A percentile compares a stretch with the other conserved stretches of the same genome.
phyloP scores from a whole-genome alignment of 2,113 vertebrate species.

The Oreochromis tanganicae region DNA sequence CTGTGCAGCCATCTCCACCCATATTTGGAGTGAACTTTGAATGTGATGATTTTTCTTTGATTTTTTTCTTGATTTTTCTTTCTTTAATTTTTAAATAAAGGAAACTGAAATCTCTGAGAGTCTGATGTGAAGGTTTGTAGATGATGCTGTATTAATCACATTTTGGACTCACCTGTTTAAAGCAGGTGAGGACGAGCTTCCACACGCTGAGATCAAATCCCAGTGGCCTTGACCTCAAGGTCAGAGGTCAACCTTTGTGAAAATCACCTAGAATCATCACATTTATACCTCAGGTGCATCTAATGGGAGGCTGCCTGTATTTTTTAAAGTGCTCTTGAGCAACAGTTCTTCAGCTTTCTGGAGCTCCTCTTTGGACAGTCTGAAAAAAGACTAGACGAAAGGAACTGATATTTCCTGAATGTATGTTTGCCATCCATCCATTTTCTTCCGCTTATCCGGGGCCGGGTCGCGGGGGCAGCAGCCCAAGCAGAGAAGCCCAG shows the following conservation, averaged over 20 bases:
- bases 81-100: background rate
- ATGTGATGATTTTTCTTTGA: background rate
- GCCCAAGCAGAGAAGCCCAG: accelerated
- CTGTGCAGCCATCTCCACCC: background rate
- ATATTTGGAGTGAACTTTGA: background rate
- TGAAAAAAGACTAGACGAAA: background rate
- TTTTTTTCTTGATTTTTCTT: background rate
- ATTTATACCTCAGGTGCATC: background rate
- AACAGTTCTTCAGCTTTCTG: background rate
- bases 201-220: background rate
- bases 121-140: background rate
- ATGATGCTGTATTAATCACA: background rate
- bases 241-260: background rate
- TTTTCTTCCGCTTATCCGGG: accelerated
- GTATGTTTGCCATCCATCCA: background rate
- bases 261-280: background rate
- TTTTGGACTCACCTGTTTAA: background rate
- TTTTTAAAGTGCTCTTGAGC: background rate
- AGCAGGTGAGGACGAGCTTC: background rate
- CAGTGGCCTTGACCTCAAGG: background rate
- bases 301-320: background rate
- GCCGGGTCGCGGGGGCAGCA: accelerated
- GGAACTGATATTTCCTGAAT: background rate
- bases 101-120: background rate
- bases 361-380: background rate